Base-by-base conservation (phyloP, 2,888 invertebrate species). In the Lutraria lutraria region DNA sequence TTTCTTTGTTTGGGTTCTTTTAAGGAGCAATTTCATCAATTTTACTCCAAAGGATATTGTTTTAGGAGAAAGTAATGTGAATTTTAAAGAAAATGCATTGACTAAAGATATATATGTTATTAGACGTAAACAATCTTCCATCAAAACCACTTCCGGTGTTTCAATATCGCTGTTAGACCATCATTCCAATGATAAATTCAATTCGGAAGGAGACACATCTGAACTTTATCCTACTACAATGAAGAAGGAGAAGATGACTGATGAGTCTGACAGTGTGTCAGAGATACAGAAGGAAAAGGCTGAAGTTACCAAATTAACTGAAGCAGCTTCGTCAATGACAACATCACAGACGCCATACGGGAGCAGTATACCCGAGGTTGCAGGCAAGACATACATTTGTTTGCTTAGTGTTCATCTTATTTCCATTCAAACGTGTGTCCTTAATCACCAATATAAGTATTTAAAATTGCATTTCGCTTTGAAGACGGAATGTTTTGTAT, bases 1-100 rank as follows among this genome's bases (percentile, higher is more conserved):
- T 72, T 63, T 86, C 52, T 81, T 68, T 54, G 31, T 81, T 19
- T 86, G 86, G 86, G 81, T 68, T 25, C 2, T 53, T 81, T 63
- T 86, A 52, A 53, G 53, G 29, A 54, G 0, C 10, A 10, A 19
- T 34, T 81, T 86, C 21, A 79, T 79, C 3, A 76, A 85, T 31
- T 25, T 25, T 56, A 76, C 31, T 12, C n/a, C 3, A 31, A 54
- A 31, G 19, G n/a, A 34, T 76, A 79, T 8, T 25, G 0, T 68
- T n/a, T 25, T 25, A 2, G 25, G 6, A 63, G 63, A 12, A 63
- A 63, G 13, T 25, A 25, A n/a, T 13, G 25, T 68, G 0, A 68
- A 1, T 6, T 68, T 12, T 13, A 12, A 68, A n/a, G 13, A 10
- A 13, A 68, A n/a, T 68, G 25, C 25, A 25, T 25, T 25, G 12